Base-by-base conservation (phyloP, 2,113 vertebrate species). In the Chaetodon trifascialis region DNA sequence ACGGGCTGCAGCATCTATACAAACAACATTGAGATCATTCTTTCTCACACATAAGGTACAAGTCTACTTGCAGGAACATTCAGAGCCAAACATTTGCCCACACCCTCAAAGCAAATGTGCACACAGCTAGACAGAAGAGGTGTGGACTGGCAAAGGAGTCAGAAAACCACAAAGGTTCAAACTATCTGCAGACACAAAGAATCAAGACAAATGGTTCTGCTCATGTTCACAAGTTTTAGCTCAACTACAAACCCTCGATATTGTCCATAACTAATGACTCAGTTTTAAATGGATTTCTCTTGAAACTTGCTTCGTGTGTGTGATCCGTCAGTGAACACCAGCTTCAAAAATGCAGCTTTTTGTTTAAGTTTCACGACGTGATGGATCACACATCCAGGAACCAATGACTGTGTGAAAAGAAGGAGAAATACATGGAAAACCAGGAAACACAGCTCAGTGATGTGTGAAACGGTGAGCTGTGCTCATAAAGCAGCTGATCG, bases 61-160 rank as follows among this genome's bases (percentile, higher is more conserved):
- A 54, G 30, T 59, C 25, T 10, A 70, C 30, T 54, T 60, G 71
- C 40, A 65, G 52, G 76, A 63, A 72, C 54, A 71, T 49, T 79
- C 79, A 75, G 44, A 74, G 21, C 36, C 40, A 55, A 23, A 63
- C 30, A 65, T 65, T 11, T 59, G 19, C 17, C 66, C 36, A 69
- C 30, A 52, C 67, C 2, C 49, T 38, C 7, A 42, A 70, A 36
- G 5, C 36, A 16, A 74, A 54, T 19, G 19, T 34, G 65, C 0
- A 4, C 30, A 7, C 1, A 0, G 19, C 2, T 1, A 25, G 30
- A 56, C 38, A 56, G 23, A 30, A 30, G 40, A 10, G 23, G 23
- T 11, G 42, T 44, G 15, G 23, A 49, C 11, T 19, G 23, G 64
- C 46, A 34, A 59, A 59, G 40, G 15, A 16, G 36, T 23, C 21